phyloP scores from a whole-genome alignment of 2,113 vertebrate species.

The Percina caprodes region DNA sequence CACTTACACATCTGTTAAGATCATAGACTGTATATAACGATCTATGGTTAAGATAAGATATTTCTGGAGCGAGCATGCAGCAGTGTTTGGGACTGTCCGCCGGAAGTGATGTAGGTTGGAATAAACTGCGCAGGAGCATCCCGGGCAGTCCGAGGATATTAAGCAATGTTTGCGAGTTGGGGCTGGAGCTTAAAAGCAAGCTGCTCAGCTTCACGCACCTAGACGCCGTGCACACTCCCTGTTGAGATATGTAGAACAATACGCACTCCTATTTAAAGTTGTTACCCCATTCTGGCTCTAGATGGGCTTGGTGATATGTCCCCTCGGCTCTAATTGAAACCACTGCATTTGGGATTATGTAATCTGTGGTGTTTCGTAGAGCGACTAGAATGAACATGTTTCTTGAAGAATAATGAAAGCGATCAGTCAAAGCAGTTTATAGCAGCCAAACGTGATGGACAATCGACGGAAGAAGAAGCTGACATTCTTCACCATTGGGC shows the following conservation, averaged over 20 bases:
- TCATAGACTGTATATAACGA: too few relatives aligned
- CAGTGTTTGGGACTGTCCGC: neutral
- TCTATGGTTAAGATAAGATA: too few relatives aligned
- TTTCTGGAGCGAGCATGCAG: too few relatives aligned
- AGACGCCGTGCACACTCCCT: neutral
- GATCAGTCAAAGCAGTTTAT: neutral
- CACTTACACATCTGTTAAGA: too few relatives aligned
- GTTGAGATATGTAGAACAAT: neutral
- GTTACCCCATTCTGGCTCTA: neutral
- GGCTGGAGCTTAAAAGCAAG: neutral
- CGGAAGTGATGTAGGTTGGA: slow-evolving; percentile 52
- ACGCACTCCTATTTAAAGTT: neutral
- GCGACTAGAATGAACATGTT: neutral
- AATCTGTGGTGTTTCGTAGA: neutral
- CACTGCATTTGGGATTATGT: slow-evolving; percentile 48
- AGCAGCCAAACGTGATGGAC: slow-evolving; percentile 73
- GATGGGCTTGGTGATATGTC: neutral
- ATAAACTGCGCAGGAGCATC: slow-evolving; percentile 7
- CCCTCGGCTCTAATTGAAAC: slow-evolving; percentile 52
- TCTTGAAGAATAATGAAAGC: neutral
- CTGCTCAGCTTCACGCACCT: too few relatives aligned
- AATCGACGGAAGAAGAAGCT: slow-evolving; percentile 77
- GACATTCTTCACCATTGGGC: slow-evolving; percentile 84
- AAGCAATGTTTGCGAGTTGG: too few relatives aligned
- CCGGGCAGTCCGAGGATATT: too few relatives aligned